Percentiles rank a stretch among this genome's conserved stretches.
Conservation (phyloP, 2,888 invertebrate species). For the Litoditis marina region DNA sequence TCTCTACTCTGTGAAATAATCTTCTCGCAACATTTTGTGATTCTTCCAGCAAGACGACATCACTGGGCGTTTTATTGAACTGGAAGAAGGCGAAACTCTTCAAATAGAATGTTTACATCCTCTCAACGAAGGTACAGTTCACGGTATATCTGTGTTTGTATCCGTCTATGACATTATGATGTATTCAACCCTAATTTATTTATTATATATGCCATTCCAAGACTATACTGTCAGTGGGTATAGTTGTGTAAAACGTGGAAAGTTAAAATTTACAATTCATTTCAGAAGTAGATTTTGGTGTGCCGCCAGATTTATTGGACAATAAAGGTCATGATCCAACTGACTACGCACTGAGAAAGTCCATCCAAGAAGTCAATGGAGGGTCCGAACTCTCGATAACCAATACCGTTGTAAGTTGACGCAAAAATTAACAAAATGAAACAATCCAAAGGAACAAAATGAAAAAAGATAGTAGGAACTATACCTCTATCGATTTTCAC, state of each 20-base stretch:
- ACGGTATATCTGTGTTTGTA: neutral
- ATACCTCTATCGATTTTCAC: no score
- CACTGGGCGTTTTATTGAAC: slow-evolving; percentile 25
- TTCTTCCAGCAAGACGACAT: slow-evolving; percentile 18
- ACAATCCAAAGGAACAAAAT: neutral
- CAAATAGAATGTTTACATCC: slow-evolving; percentile 20
- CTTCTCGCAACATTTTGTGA: no score
- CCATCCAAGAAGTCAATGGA: neutral
- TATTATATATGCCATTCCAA: no score
- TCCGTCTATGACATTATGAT: no score
- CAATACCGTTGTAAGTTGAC: no score
- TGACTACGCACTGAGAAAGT: slow-evolving; percentile 5
- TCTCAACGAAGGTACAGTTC: slow-evolving; percentile 6
- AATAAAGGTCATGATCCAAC: slow-evolving; percentile 2
- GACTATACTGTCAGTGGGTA: no score
- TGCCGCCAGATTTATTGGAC: slow-evolving; percentile 6
- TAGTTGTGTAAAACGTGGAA: no score
- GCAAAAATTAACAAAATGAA: no score
- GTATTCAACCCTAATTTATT: no score
- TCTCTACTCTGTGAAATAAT: no score
- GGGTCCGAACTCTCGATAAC: no score
- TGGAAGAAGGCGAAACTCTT: slow-evolving; percentile 18
- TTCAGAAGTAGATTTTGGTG: slow-evolving; percentile 6
- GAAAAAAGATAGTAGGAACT: no score
- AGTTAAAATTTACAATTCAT: neutral